phyloP scores from a whole-genome alignment of 92 coral and sea anemone genomes.

The Anthopleura xanthogrammica region DNA sequence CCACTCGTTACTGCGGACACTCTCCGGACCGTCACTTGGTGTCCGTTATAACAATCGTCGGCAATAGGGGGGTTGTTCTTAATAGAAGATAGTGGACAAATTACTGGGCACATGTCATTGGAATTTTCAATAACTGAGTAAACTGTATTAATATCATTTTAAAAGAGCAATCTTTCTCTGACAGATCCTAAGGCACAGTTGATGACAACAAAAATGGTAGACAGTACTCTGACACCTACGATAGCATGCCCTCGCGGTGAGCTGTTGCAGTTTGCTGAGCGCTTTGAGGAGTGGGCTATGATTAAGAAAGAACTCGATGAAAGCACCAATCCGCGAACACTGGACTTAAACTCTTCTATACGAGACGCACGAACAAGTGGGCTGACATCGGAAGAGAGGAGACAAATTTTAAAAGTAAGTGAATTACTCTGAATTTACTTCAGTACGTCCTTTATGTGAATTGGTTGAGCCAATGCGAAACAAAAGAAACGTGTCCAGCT shows the following conservation, averaged over 20 bases:
- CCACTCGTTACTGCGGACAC: too few species aligned
- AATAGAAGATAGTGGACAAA: too few species aligned
- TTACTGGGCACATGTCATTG: too few species aligned
- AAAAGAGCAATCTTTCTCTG: background rate
- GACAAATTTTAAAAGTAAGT: constrained; percentile 50
- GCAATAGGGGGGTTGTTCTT: too few species aligned
- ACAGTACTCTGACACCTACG: constrained; percentile 35
- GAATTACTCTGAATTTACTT: background rate
- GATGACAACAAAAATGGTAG: constrained; percentile 21
- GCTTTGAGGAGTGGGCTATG: constrained; percentile 82
- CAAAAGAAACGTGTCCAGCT: too few species aligned
- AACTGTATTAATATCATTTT: background rate
- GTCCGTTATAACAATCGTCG: too few species aligned
- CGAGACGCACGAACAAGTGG: constrained; percentile 51
- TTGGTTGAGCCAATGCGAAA: background rate
- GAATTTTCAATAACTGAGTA: too few species aligned
- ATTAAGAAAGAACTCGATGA: constrained; percentile 50
- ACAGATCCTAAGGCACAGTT: constrained; percentile 32
- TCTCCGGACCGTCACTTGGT: too few species aligned
- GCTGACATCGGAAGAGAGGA: constrained; percentile 36
- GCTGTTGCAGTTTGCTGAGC: constrained; percentile 70
- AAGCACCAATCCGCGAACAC: constrained; percentile 29
- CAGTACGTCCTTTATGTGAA: background rate
- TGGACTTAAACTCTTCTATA: constrained; percentile 37
- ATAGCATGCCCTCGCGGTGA: constrained; percentile 45